These are phyloP conservation scores for Lithophane leautieri DNA, from an alignment of 2,888 invertebrate genomes.

Conservation along the genomic window DNA sequence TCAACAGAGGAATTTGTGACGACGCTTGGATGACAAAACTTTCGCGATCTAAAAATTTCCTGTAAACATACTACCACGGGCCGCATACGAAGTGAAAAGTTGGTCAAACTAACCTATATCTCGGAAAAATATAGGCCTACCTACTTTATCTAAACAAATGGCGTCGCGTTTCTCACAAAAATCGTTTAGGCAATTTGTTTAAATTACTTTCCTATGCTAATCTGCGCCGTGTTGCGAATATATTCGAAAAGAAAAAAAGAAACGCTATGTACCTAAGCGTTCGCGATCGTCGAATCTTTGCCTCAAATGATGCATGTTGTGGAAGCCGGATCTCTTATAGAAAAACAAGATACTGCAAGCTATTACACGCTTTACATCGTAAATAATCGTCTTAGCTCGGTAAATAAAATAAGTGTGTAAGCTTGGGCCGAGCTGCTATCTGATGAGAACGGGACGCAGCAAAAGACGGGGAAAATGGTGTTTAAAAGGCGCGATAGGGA, in stretches of 20 bases:
- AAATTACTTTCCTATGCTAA: conserved; percentile 89
- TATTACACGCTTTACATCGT: conserved; percentile 87
- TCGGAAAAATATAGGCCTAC: conserved; percentile 72
- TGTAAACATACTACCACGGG: conserved; percentile 67
- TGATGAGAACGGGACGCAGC: conserved; percentile 84
- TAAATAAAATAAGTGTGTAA: conserved; percentile 89
- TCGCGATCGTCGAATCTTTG: conserved; percentile 78
- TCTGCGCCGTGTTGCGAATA: conserved; percentile 84
- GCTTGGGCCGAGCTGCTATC: conserved; percentile 83
- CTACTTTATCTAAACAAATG: conserved; percentile 81
- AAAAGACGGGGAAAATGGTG: conserved; percentile 84
- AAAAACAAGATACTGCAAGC: conserved; percentile 85
- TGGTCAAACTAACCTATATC: conserved; percentile 70
- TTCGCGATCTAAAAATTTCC: conserved; percentile 68
- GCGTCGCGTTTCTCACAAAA: conserved; percentile 82
- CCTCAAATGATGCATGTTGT: conserved; percentile 84
- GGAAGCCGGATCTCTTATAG: conserved; percentile 77
- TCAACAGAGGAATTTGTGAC: conserved; percentile 73
- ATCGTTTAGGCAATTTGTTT: conserved; percentile 87
- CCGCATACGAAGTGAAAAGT: conserved; percentile 66
- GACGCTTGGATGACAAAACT: conserved; percentile 71
- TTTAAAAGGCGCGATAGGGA: conserved; percentile 86
- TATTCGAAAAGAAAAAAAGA: conserved; percentile 79
- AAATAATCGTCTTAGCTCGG: conserved; percentile 87
- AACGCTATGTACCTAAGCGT: conserved; percentile 75